A percentile compares a stretch with the other conserved stretches of the same genome.
phyloP scores from a whole-genome alignment of 2,113 vertebrate genomes.

The Melanocharis versteri region DNA sequence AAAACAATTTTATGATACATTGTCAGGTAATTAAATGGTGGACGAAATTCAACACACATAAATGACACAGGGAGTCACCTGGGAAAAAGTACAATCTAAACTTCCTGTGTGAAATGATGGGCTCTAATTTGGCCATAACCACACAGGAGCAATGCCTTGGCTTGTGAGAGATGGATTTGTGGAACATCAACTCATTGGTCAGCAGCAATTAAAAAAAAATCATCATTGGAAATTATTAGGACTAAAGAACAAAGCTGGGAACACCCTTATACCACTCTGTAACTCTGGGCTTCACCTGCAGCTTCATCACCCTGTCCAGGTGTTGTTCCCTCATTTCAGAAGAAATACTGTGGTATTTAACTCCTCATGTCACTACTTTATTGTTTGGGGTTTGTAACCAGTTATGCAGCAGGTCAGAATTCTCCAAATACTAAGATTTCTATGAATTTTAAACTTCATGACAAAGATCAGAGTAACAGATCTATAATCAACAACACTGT shows the following conservation, averaged over 20 bases:
- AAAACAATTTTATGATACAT: conserved; percentile 7
- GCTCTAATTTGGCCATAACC: neutral
- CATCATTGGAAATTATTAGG: neutral
- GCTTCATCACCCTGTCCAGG: neutral
- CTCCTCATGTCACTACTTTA: neutral
- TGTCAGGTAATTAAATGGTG: conserved; percentile 2
- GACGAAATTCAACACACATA: neutral
- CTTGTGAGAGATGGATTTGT: neutral
- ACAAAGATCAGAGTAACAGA: neutral
- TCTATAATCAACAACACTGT: neutral
- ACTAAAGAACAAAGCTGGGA: neutral
- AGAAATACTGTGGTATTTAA: neutral
- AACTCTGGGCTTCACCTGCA: neutral
- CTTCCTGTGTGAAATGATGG: neutral
- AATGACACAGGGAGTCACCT: neutral
- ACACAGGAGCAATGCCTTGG: neutral
- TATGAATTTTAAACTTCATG: neutral
- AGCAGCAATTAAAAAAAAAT: neutral
- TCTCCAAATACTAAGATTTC: neutral
- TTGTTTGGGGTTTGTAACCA: neutral
- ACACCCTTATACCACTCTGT: neutral
- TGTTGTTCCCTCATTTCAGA: neutral
- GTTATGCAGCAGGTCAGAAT: neutral
- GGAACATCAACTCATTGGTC: neutral
- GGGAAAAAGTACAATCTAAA: neutral